Evolutionary conservation across 1,140 invertebrate genomes (phyloP).

Genomic region (Lasioglossum baleicum): DNA sequence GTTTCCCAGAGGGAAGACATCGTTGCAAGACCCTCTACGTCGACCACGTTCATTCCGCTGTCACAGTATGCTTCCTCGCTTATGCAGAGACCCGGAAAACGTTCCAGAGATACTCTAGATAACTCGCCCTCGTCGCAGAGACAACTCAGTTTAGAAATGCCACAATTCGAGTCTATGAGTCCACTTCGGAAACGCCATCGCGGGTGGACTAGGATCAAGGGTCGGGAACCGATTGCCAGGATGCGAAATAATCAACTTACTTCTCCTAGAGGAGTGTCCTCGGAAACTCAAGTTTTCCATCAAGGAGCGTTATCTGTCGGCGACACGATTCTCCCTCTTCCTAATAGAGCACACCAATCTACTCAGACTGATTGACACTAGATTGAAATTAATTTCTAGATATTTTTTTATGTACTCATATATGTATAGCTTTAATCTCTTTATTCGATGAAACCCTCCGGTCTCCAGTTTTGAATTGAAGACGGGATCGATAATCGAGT

Average conservation of each 20-base stretch:
- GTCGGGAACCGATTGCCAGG: slow-evolving; percentile 38
- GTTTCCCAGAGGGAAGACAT: too few relatives aligned
- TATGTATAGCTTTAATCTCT: too few relatives aligned
- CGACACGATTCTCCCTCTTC: slow-evolving; percentile 55
- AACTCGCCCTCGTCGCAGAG: neutral
- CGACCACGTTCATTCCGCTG: neutral
- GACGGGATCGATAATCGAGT: too few relatives aligned
- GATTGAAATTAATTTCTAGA: neutral
- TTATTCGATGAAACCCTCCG: too few relatives aligned
- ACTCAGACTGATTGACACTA: slow-evolving; percentile 41
- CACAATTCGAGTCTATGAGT: slow-evolving; percentile 10
- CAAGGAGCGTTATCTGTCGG: slow-evolving; percentile 58
- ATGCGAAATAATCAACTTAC: slow-evolving; percentile 28
- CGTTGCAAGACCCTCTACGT: neutral
- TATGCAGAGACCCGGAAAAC: slow-evolving; percentile 30
- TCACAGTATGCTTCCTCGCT: neutral
- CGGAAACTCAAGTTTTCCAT: slow-evolving; percentile 55
- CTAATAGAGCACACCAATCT: slow-evolving; percentile 54
- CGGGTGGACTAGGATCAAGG: slow-evolving; percentile 48
- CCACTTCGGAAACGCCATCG: slow-evolving; percentile 46
- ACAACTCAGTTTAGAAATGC: neutral
- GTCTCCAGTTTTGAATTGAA: too few relatives aligned
- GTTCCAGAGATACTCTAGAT: slow-evolving; percentile 36
- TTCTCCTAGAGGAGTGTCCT: slow-evolving; percentile 46
- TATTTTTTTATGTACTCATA: too few relatives aligned